Percentiles rank a stretch among this genome's conserved stretches.
Conservation (phyloP, 2,888 invertebrate genomes). For the Eristalinus aeneus region DNA sequence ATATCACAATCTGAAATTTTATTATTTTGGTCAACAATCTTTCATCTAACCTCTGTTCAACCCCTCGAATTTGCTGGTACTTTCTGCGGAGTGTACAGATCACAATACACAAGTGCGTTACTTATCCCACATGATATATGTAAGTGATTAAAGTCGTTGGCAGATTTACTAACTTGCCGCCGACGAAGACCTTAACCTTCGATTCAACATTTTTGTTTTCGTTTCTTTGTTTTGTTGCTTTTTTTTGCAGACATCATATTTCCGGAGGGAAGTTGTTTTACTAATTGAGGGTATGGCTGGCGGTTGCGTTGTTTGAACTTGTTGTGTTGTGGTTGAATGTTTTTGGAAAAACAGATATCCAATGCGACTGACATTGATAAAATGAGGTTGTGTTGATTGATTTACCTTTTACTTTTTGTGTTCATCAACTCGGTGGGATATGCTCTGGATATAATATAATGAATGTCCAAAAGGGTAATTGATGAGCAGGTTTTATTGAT, state of each 20-base stretch:
- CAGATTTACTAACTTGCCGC: neutral
- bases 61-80: neutral
- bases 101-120: neutral
- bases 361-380: conserved; percentile 35
- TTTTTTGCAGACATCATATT: conserved; percentile 18
- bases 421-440: neutral
- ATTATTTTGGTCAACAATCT: neutral
- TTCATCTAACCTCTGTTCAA: neutral
- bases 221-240: neutral
- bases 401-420: neutral
- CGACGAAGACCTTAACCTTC: conserved; percentile 2
- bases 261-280: conserved; percentile 21
- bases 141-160: neutral
- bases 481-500: neutral
- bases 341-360: neutral
- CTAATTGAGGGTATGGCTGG: conserved; percentile 29
- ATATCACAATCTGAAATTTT: conserved; percentile 3
- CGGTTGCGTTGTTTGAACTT: neutral
- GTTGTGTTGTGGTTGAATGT: neutral
- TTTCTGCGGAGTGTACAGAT: too few species aligned
- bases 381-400: conserved; percentile 5
- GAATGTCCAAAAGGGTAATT: neutral
- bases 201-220: neutral
- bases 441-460: neutral
- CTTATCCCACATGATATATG: neutral